Base-by-base conservation (phyloP, 2,888 invertebrate genomes). In the Loripinus fragilis region DNA sequence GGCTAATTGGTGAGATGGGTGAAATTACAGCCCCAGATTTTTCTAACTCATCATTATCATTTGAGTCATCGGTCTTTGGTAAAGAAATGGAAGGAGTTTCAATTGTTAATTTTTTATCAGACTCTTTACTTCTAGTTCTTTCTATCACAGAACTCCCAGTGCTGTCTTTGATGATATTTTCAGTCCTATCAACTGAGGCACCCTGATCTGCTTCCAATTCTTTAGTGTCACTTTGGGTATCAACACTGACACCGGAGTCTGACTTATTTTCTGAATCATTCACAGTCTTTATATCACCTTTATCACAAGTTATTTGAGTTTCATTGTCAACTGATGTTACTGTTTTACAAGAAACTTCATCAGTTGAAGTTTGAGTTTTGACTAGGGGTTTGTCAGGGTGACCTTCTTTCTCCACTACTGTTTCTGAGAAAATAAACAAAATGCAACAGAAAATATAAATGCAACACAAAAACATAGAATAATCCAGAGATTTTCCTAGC, bases 341-440 rank as follows among this genome's bases (percentile, higher is more conserved):
- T n/a, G 33, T 17, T 60, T 60, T 60, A 33, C 12, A 15, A 28
- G 60, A 60, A 20, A 25, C 33, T 8, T 60, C 60, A 60, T 12
- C 33, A 28, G 33, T 20, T 33, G 60, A 33, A 45, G 42, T 42
- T 45, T 42, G 25, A 28, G 3, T 33, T 60, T 60, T 60, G 66
- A 71, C 80, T 65, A 68, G 69, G 74, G 35, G 25, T 72, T 55
- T 38, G 64, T 68, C 73, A 75, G 69, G 72, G 77, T 23, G 23
- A 3, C 69, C 66, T 66, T 74, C 73, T 74, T 76, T 75, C 65
- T 76, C 80, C 45, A 65, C 80, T 74, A 48, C 55, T 72, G 76
- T 76, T 78, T 83, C 83, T 83, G 67, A 69, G 71, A 45, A 76
- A 76, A 65, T 20, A 66, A 65, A 48, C 60, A 35, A 64, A 72